Percentiles rank a stretch among this genome's conserved stretches.
These are phyloP conservation scores for Diorhabda elongata DNA, from an alignment of 1,140 invertebrate species.

Conservation along the genomic window DNA sequence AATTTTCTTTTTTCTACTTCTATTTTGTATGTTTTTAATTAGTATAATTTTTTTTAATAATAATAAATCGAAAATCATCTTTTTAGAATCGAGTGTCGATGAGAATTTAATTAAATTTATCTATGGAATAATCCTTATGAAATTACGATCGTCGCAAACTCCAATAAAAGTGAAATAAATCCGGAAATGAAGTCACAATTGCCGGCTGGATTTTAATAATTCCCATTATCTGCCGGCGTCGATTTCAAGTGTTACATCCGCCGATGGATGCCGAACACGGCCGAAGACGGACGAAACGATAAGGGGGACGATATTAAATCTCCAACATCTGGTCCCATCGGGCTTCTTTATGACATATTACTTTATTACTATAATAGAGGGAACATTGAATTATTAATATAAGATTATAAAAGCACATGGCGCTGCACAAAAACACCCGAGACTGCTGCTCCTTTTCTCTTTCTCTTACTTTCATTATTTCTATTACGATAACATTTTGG, in stretches of 20 bases:
- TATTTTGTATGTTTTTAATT: too few relatives aligned
- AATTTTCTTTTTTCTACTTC: too few relatives aligned
- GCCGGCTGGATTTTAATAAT: slow-evolving; percentile 27
- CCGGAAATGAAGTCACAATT: slow-evolving; percentile 34
- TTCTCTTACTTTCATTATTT: slow-evolving; percentile 12
- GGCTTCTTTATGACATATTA: slow-evolving; percentile 48
- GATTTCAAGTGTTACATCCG: slow-evolving; percentile 17
- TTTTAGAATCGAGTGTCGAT: too few relatives aligned
- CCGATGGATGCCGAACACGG: slow-evolving; percentile 15
- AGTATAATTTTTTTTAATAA: too few relatives aligned
- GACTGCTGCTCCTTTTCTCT: slow-evolving; percentile 21
- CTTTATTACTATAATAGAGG: slow-evolving; percentile 49
- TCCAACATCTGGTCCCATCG: slow-evolving; percentile 42
- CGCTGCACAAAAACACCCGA: slow-evolving; percentile 35
- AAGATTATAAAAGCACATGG: slow-evolving; percentile 46
- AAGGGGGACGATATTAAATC: slow-evolving; percentile 43
- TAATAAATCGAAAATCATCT: too few relatives aligned
- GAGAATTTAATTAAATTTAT: not conserved
- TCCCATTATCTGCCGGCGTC: slow-evolving; percentile 29
- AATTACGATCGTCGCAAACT: not conserved
- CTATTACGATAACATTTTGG: slow-evolving; percentile 38
- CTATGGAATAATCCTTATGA: not conserved
- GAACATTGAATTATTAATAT: slow-evolving; percentile 50
- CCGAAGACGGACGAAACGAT: slow-evolving; percentile 18
- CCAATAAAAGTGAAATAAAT: slow-evolving; percentile 27